phyloP scores from a whole-genome alignment of 2,797 vertebrate species.

The Nothura maculosa region DNA sequence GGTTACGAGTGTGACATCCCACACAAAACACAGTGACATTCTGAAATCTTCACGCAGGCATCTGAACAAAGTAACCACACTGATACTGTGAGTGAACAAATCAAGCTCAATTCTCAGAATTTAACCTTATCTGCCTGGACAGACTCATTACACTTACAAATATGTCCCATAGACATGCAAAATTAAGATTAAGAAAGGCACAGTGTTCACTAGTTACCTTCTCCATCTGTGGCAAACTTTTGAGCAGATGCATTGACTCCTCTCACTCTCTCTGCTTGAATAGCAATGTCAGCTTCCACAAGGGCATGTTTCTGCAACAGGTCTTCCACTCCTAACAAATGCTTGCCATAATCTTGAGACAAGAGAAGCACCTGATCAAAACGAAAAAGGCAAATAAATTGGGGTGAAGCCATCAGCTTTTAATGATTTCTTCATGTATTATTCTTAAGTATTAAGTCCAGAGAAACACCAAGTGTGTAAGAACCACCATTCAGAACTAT shows the following conservation, averaged over 20 bases:
- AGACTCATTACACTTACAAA: background rate
- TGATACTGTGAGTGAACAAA: background rate
- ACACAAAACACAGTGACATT: background rate
- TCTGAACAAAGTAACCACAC: background rate
- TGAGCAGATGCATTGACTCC: conserved; percentile 94
- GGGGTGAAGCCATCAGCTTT: background rate
- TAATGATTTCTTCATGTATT: background rate
- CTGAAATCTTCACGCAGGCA: background rate
- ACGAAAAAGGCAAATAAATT: background rate
- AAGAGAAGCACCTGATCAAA: conserved; percentile 91
- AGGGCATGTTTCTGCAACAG: conserved; percentile 96
- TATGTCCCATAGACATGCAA: fast-evolving
- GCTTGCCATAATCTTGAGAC: conserved; percentile 98
- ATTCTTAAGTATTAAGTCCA: background rate
- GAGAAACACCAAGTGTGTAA: background rate
- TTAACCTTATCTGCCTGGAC: background rate
- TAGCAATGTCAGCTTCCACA: conserved; percentile 94
- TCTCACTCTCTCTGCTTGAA: conserved; percentile 94
- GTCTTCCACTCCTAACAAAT: conserved; percentile 96
- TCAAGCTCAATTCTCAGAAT: background rate
- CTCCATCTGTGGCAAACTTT: conserved; percentile 90
- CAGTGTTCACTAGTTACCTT: conserved; percentile 82
- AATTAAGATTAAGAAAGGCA: background rate
- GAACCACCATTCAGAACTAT: background rate
- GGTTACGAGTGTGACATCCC: background rate